These are phyloP conservation scores for Lithobates pipiens DNA, from an alignment of 2,797 vertebrate genomes.

Conservation along the genomic window DNA sequence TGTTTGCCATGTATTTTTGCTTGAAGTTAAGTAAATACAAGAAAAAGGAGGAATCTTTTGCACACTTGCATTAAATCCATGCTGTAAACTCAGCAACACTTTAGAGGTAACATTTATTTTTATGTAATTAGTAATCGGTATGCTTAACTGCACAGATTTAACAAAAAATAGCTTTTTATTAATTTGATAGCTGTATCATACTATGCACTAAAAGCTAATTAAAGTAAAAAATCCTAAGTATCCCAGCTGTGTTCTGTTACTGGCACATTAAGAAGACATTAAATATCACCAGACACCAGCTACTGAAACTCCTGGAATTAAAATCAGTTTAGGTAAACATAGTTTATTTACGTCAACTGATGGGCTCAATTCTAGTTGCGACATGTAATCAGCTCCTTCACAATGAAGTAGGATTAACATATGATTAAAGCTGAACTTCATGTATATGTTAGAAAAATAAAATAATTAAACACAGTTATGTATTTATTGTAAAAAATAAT, in stretches of 20 bases:
- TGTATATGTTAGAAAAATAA: too few relatives aligned
- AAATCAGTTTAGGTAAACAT: not conserved
- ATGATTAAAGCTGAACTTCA: too few relatives aligned
- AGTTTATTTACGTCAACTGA: not conserved
- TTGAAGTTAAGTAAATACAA: too few relatives aligned
- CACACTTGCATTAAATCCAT: too few relatives aligned
- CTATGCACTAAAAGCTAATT: not conserved
- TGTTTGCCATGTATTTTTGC: not conserved
- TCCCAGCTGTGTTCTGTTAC: not conserved
- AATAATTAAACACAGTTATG: too few relatives aligned
- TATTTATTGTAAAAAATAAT: too few relatives aligned
- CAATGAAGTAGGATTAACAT: too few relatives aligned
- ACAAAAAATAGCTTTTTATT: not conserved
- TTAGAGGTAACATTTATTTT: not conserved
- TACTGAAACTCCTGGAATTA: not conserved
- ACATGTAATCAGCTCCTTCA: not conserved
- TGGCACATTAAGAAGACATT: conserved; percentile 4
- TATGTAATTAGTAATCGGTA: not conserved
- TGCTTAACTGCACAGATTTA: not conserved
- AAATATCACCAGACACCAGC: not conserved
- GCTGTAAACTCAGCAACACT: not conserved
- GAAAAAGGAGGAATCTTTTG: too few relatives aligned
- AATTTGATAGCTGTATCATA: not conserved
- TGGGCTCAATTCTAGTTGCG: not conserved
- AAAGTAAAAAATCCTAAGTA: conserved; percentile 1